Evolutionary conservation across 2,888 invertebrate species (phyloP).

Genomic region (Eupithecia centaureata): DNA sequence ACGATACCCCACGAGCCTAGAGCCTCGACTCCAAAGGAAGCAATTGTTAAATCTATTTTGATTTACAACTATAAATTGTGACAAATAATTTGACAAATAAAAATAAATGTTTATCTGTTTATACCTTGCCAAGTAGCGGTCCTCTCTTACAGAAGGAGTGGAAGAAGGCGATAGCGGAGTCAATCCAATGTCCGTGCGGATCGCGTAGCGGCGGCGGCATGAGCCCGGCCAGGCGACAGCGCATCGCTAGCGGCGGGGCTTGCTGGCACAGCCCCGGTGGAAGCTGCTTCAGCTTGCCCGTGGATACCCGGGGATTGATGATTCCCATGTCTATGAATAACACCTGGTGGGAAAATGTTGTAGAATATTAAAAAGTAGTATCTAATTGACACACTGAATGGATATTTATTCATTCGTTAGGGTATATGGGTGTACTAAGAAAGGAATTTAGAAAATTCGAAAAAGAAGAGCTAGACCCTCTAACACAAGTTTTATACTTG

Average conservation of each 20-base stretch:
- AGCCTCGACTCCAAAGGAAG: too few species aligned
- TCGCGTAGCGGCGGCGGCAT: constrained; percentile 86
- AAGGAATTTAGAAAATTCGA: too few species aligned
- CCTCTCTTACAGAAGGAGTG: constrained; percentile 58
- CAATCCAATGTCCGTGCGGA: constrained; percentile 86
- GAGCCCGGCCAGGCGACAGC: constrained; percentile 88
- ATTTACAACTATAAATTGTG: too few species aligned
- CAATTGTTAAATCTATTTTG: too few species aligned
- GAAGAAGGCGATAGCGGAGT: constrained; percentile 85
- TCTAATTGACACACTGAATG: too few species aligned
- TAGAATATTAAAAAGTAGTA: too few species aligned
- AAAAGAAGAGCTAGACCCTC: too few species aligned
- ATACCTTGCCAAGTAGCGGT: constrained; percentile 77
- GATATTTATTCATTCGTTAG: too few species aligned
- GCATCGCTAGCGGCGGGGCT: constrained; percentile 82
- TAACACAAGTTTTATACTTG: too few species aligned
- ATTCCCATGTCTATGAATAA: constrained; percentile 92
- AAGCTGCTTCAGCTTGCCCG: constrained; percentile 73
- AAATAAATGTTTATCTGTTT: not conserved
- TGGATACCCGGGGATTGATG: constrained; percentile 67
- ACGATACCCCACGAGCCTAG: too few species aligned
- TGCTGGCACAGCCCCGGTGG: constrained; percentile 53
- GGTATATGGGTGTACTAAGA: too few species aligned
- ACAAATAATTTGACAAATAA: too few species aligned
- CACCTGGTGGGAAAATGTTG: constrained; percentile 74